Conservation (phyloP, 2,113 vertebrate species). For the Gallinago jamesoni region DNA sequence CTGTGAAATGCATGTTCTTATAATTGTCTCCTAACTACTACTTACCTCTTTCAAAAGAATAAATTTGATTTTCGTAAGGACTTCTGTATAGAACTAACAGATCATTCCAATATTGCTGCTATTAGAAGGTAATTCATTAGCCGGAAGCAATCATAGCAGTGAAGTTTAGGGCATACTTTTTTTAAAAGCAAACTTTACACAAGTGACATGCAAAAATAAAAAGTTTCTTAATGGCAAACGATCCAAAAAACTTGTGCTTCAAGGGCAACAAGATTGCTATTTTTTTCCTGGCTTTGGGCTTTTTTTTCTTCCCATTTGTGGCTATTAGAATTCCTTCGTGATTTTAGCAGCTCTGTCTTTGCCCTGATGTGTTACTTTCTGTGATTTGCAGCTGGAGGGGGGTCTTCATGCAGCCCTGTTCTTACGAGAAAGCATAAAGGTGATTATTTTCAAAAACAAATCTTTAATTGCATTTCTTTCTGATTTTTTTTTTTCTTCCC, state of each 20-base stretch:
- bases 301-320: not conserved
- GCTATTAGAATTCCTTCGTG: conserved; percentile 56
- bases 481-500: not conserved
- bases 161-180: not conserved
- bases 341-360: conserved; percentile 53
- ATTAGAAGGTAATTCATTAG: not conserved
- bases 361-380: conserved; percentile 83
- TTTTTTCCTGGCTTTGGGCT: conserved; percentile 5
- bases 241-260: not conserved
- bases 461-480: conserved; percentile 32
- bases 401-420: conserved; percentile 94
- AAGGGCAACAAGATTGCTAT: not conserved
- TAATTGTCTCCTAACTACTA: conserved; percentile 9
- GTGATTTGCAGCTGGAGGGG: conserved; percentile 90
- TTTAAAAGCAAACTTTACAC: not conserved
- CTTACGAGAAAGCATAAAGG: conserved; percentile 96
- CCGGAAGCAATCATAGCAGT: not conserved
- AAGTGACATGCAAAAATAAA: not conserved
- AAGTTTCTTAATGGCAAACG: not conserved
- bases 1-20: conserved; percentile 19
- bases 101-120: not conserved
- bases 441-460: conserved; percentile 79
- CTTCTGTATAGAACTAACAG: not conserved
- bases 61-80: not conserved
- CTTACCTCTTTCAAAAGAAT: not conserved